These are phyloP conservation scores for Acromyrmex heyeri DNA, from an alignment of 1,140 invertebrate species.

Conservation along the genomic window DNA sequence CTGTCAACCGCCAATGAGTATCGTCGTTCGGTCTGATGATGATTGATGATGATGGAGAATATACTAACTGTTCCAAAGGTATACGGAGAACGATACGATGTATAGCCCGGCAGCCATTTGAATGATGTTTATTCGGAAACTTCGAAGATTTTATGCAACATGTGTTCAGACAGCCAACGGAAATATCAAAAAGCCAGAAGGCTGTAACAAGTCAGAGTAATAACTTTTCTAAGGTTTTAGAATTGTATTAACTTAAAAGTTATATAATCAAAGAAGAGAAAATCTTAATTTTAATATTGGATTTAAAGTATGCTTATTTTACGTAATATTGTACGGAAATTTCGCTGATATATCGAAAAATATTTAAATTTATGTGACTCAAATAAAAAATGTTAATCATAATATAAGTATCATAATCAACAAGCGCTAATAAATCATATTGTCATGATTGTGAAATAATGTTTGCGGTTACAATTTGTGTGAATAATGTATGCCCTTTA, in stretches of 20 bases:
- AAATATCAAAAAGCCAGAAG: background rate
- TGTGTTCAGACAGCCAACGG: slow-evolving; percentile 16
- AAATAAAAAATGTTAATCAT: background rate
- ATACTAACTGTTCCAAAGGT: slow-evolving; percentile 67
- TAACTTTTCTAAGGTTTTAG: background rate
- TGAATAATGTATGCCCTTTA: slow-evolving; percentile 35
- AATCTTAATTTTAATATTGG: background rate
- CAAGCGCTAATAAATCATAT: background rate
- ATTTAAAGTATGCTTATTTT: background rate
- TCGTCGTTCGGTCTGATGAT: slow-evolving; percentile 76
- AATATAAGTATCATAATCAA: background rate
- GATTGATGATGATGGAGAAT: slow-evolving; percentile 77
- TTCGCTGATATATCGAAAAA: background rate
- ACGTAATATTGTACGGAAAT: background rate
- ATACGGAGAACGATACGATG: slow-evolving; percentile 63
- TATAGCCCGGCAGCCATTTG: slow-evolving; percentile 62
- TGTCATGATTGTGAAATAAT: slow-evolving; percentile 11
- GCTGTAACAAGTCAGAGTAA: background rate
- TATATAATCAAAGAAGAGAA: background rate
- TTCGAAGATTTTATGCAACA: slow-evolving; percentile 60
- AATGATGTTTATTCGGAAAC: slow-evolving; percentile 55
- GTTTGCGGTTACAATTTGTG: slow-evolving; percentile 12
- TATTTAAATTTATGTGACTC: background rate
- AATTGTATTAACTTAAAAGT: background rate
- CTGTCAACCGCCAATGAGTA: slow-evolving; percentile 69